Base-by-base conservation (phyloP, 2,888 invertebrate species). In the Trachelus stipa region DNA sequence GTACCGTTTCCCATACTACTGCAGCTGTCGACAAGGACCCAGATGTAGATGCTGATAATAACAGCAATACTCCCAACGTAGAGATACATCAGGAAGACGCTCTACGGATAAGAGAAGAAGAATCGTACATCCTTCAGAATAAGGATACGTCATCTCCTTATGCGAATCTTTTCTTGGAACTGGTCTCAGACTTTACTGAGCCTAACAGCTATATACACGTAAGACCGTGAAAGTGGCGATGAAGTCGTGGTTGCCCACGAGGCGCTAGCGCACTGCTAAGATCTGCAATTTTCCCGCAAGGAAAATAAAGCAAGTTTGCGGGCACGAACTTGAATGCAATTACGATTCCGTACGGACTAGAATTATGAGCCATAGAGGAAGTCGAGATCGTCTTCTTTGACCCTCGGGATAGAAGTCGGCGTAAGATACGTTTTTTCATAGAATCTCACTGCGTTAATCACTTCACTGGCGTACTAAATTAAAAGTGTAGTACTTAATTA, bases 21-120 rank as follows among this genome's bases (percentile, higher is more conserved):
- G 79, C 93, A 93, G 83, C 92, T 92, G 88, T 93, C 93, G 69
- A 93, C 87, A 82, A 93, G 87, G 31, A 93, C 92, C 90, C 93
- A 92, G 80, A 93, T 91, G 89, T 93, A 93, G 84, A 93, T 93
- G 84, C 92, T 92, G 84, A 93, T 92, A 83, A 93, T 93, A 78
- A 93, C 93, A 4, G 92, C 91, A 80, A 93, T 92, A 81, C 93
- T 92, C 3, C 93, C 93, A 76, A 93, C 92, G 88, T 93, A 92
- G 69, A 93, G 90, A 84, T 93, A 93, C 91, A 93, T 92, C 81
- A 93, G 89, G 83, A 92, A 92, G 76, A 93, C 88, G 23, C 93
- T 92, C 93, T 93, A 9, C 23, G 56, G 23, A 56, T 56, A 56
- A 56, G 56, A 56, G 23, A 23, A 56, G 23, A 23, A 9, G 9